A percentile compares a stretch with the other conserved stretches of the same genome.
These are phyloP conservation scores for Bos javanicus DNA, from an alignment of 2,113 vertebrate genomes.

Conservation along the genomic window DNA sequence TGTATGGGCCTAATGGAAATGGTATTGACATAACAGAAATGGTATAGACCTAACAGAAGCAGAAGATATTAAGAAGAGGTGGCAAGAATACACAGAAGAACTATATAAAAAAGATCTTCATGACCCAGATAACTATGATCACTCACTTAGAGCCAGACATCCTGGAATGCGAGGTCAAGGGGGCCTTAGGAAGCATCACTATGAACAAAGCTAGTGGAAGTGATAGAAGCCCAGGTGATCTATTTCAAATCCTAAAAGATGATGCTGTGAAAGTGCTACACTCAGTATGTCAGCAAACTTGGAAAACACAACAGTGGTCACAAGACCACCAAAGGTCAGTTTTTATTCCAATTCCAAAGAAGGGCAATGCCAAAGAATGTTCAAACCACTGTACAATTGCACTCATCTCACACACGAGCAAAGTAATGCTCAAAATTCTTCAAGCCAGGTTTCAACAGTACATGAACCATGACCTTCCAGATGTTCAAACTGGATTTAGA, in stretches of 20 bases:
- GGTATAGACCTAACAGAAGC: too few relatives aligned
- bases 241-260: background rate
- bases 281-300: background rate
- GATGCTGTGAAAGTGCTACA: background rate
- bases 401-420: background rate
- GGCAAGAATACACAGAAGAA: too few relatives aligned
- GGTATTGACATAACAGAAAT: too few relatives aligned
- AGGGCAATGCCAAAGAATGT: background rate
- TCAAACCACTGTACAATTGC: background rate
- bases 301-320: background rate
- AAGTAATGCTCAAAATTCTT: background rate
- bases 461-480: background rate
- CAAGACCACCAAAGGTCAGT: background rate
- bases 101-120: too few relatives aligned
- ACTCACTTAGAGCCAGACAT: too few relatives aligned
- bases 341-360: background rate
- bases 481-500: background rate
- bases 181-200: too few relatives aligned
- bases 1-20: too few relatives aligned
- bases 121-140: too few relatives aligned
- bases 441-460: background rate
- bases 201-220: too few relatives aligned
- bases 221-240: too few relatives aligned
- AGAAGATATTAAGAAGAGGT: too few relatives aligned
- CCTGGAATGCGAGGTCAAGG: accelerated